Percentiles rank a stretch among this genome's conserved stretches.
Evolutionary conservation across 2,113 vertebrate species (phyloP).

Genomic region (Spilogale gracilis): DNA sequence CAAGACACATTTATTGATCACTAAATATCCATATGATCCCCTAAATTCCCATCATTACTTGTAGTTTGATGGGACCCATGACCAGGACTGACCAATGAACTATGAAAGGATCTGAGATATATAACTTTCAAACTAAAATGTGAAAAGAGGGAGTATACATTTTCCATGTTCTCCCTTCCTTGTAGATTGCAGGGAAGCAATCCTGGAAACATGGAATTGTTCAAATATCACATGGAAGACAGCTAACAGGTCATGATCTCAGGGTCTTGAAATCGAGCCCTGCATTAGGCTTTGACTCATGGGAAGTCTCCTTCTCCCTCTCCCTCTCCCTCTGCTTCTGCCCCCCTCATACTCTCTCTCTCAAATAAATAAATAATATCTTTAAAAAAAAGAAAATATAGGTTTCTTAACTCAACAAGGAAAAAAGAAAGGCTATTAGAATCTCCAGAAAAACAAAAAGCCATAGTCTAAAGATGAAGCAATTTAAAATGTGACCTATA

Average conservation of each 20-base stretch:
- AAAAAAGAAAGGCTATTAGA: background rate
- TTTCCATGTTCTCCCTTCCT: background rate
- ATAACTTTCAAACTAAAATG: background rate
- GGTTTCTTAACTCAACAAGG: constrained; percentile 3
- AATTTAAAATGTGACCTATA: background rate
- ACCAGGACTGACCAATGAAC: background rate
- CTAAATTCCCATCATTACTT: background rate
- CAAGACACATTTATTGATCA: constrained; percentile 14
- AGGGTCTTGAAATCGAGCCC: background rate
- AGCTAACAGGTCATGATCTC: background rate
- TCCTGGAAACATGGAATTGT: background rate
- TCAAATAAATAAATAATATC: background rate
- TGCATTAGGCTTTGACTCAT: background rate
- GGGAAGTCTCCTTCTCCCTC: background rate
- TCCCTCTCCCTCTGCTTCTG: background rate
- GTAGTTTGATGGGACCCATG: background rate
- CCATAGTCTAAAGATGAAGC: background rate
- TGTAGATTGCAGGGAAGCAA: background rate
- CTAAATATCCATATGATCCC: background rate
- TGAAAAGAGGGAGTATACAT: background rate
- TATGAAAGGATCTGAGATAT: background rate
- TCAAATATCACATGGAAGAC: background rate
- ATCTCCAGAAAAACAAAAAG: background rate
- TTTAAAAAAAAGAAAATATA: background rate
- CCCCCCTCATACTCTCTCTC: background rate